These are phyloP conservation scores for Amphibalanus amphitrite DNA, from an alignment of 1,140 invertebrate species.

Conservation along the genomic window DNA sequence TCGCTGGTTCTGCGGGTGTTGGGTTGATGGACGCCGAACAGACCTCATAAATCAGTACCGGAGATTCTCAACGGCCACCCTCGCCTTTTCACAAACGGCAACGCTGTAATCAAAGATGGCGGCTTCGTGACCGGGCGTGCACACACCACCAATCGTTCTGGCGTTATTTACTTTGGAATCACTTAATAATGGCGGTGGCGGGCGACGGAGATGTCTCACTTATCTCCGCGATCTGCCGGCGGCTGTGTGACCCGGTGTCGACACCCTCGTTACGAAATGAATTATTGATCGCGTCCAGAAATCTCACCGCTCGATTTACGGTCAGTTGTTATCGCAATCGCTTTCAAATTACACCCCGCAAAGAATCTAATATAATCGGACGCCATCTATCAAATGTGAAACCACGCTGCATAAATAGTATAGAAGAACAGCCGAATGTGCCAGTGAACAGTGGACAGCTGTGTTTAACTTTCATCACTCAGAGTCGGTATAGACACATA, in stretches of 20 bases:
- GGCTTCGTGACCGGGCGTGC: neutral
- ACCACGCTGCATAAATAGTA: neutral
- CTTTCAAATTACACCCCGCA: neutral
- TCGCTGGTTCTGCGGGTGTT: neutral
- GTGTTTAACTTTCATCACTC: neutral
- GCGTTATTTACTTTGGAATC: neutral
- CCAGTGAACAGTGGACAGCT: neutral
- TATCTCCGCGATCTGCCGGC: neutral
- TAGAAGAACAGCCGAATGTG: neutral
- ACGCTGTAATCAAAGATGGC: neutral
- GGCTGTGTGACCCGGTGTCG: no score
- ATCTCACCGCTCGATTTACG: neutral
- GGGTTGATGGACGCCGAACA: neutral
- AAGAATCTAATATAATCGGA: neutral
- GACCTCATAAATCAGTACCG: neutral
- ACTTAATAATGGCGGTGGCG: neutral
- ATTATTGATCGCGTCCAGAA: neutral
- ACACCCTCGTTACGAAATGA: neutral
- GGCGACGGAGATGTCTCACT: neutral
- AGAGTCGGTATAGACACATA: neutral
- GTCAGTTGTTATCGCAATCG: neutral
- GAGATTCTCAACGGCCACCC: neutral
- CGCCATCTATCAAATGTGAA: slow-evolving; percentile 1
- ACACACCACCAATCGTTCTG: neutral
- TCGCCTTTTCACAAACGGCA: neutral